Base-by-base conservation (phyloP, 2,888 invertebrate genomes). In the Aspidiotus rigidus region DNA sequence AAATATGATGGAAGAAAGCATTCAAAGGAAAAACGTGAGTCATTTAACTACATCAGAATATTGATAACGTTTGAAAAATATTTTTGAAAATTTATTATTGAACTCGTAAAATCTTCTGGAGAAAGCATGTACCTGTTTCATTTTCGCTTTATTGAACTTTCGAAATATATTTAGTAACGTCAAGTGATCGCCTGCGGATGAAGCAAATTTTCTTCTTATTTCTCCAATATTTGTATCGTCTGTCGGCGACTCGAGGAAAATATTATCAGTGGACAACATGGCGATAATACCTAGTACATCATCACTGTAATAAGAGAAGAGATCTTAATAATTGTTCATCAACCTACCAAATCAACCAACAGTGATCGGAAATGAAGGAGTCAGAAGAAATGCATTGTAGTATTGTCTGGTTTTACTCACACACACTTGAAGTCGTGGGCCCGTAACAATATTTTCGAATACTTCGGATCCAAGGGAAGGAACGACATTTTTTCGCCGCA, bases 381-480 rank as follows among this genome's bases (percentile, higher is more conserved):
- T 49, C 16, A 13, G 8, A 13, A 8, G n/a, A n/a, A 42, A 62
- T 42, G 41, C n/a, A n/a, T 9, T 15, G 59, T 11, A 61, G 42
- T 15, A 62, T 10, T 44, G 7, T 44, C 7, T n/a, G 7, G 56
- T 55, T 55, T 55, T 10, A 64, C 90, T 74, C 89, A 88, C 75
- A 90, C 80, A 76, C 91, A 91, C 17, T 85, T 85, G 74, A 85
- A 87, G 71, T 88, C 85, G 13, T 86, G 83, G 0, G 95, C 89
- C 11, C 86, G 82, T 0, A 95, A 77, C 69, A 95, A 79, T 8
- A 90, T 84, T 80, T 90, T 93, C 10, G 93, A 85, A 77, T 89
- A 88, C 73, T 87, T 85, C 0, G 98, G 97, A 78, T 97, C 95
- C 53, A 98, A 81, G 0, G 98, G 98, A 78, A 95, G 95, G 13